phyloP scores from a whole-genome alignment of 2,113 vertebrate genomes.

The Danio rerio region DNA sequence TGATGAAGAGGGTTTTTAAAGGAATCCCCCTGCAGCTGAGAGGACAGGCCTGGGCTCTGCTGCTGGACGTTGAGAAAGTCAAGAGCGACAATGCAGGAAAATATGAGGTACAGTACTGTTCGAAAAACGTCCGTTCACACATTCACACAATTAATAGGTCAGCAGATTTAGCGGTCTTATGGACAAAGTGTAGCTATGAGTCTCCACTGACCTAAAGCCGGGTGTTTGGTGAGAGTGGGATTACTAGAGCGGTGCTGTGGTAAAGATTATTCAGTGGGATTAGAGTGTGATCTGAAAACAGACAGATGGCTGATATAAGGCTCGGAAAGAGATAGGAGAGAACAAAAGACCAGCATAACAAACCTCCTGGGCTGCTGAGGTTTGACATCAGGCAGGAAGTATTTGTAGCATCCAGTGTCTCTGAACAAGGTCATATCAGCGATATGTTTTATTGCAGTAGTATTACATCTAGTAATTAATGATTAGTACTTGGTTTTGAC shows the following conservation, averaged over 20 bases:
- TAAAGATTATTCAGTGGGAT: conserved; percentile 42
- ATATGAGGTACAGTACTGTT: conserved; percentile 79
- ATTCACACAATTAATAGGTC: background rate
- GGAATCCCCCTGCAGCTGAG: conserved; percentile 90
- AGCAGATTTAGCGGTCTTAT: background rate
- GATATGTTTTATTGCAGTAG: too few relatives aligned
- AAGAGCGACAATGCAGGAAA: conserved; percentile 85
- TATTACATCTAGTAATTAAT: too few relatives aligned
- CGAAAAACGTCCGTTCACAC: background rate
- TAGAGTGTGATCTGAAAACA: conserved; percentile 46
- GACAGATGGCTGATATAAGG: conserved; percentile 36
- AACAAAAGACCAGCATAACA: conserved; percentile 7
- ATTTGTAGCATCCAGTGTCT: background rate
- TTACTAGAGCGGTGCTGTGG: conserved; percentile 27
- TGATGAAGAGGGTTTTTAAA: conserved; percentile 90
- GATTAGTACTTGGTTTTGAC: too few relatives aligned
- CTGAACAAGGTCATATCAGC: too few relatives aligned
- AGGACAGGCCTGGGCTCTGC: conserved; percentile 87
- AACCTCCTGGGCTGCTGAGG: background rate
- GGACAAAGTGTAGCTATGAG: background rate
- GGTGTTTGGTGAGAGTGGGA: conserved; percentile 31
- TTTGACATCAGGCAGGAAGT: background rate
- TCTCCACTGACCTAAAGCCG: background rate
- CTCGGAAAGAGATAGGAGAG: conserved; percentile 1
- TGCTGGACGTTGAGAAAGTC: conserved; percentile 85